Conservation (phyloP, 2,797 vertebrate species). For the Pantherophis vulpinus region DNA sequence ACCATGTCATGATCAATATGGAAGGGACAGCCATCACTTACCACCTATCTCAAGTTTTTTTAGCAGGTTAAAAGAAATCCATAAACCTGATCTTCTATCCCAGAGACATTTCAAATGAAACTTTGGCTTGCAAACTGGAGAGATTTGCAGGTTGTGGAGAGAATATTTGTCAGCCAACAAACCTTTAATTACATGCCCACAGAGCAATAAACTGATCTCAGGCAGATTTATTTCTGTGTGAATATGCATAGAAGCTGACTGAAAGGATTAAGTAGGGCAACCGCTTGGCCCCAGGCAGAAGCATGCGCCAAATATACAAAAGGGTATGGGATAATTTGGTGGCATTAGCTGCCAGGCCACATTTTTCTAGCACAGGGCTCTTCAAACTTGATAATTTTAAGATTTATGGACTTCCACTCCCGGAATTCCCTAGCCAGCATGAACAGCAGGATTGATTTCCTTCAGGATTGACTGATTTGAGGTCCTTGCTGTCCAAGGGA, state of each 20-base stretch:
- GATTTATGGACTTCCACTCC: neutral
- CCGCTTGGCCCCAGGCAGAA: neutral
- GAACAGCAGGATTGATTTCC: neutral
- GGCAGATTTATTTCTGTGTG: neutral
- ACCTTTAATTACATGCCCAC: neutral
- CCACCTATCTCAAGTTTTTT: neutral
- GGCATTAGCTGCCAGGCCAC: neutral
- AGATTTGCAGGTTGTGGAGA: neutral
- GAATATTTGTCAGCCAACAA: neutral
- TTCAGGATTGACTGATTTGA: neutral
- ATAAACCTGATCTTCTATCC: neutral
- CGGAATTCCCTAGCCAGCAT: neutral
- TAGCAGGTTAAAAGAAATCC: neutral
- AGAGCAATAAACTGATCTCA: neutral
- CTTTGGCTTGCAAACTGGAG: neutral
- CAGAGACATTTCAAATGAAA: neutral
- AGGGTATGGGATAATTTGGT: neutral
- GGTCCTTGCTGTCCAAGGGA: neutral
- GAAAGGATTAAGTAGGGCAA: neutral
- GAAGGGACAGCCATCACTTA: neutral
- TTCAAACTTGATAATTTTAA: neutral
- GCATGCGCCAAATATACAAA: neutral
- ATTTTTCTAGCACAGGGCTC: neutral
- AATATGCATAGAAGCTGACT: neutral
- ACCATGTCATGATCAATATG: neutral